phyloP scores from a whole-genome alignment of 2,888 invertebrate species.

The Stenotaenia linearis region DNA sequence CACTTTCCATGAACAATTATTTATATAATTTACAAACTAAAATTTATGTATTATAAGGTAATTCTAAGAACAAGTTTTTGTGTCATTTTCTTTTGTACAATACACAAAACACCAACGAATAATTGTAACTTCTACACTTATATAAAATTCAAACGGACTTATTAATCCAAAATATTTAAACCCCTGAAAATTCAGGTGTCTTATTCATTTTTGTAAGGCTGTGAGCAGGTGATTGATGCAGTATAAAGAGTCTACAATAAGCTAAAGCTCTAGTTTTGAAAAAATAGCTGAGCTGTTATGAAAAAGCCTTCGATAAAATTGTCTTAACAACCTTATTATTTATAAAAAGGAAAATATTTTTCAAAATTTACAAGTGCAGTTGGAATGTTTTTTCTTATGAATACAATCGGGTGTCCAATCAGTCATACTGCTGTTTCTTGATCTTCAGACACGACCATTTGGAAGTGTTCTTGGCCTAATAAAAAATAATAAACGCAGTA shows the following conservation, averaged over 20 bases:
- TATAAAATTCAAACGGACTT: not conserved
- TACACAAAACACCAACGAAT: not conserved
- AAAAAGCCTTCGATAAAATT: not conserved
- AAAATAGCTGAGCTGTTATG: not conserved
- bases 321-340: constrained; percentile 3
- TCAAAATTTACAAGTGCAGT: constrained; percentile 9
- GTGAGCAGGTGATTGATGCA: constrained; percentile 9
- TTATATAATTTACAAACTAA: not conserved
- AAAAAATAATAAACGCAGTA: constrained; percentile 37
- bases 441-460: constrained; percentile 56
- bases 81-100: not conserved
- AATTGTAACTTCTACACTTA: not conserved
- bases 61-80: not conserved
- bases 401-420: constrained; percentile 19
- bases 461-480: constrained; percentile 64
- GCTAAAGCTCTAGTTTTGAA: not conserved
- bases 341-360: constrained; percentile 3
- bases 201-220: not conserved
- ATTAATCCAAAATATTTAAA: not conserved
- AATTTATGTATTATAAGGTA: not conserved
- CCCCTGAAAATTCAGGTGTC: not conserved
- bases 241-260: not conserved
- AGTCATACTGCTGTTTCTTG: constrained; percentile 56
- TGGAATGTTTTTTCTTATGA: constrained; percentile 7
- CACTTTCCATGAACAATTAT: not conserved